These are phyloP conservation scores for Holacanthella duospinosa DNA, from an alignment of 2,888 invertebrate genomes.

Conservation along the genomic window DNA sequence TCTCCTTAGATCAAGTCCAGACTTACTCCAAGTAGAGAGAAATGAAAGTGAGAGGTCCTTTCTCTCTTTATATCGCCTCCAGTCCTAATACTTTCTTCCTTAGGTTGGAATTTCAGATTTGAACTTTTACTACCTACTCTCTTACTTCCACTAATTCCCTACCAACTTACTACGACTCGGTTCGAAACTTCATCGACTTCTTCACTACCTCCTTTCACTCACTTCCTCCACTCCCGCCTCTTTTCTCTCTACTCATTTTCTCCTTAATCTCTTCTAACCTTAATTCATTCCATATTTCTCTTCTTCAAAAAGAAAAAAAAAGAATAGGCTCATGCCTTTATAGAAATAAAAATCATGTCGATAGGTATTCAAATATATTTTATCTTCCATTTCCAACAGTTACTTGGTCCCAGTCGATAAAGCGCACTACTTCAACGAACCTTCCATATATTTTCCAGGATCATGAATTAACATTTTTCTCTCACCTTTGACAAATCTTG, in stretches of 20 bases:
- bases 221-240: not conserved
- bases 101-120: conserved; percentile 7
- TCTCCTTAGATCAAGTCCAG: too few relatives aligned
- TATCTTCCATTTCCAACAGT: too few relatives aligned
- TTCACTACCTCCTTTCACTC: not conserved
- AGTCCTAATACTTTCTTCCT: conserved; percentile 7
- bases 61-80: conserved; percentile 9
- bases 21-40: not conserved
- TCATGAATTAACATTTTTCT: too few relatives aligned
- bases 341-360: too few relatives aligned
- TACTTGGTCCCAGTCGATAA: too few relatives aligned
- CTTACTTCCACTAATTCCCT: conserved; percentile 9
- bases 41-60: not conserved
- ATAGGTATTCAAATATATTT: too few relatives aligned
- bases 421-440: too few relatives aligned
- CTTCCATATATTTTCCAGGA: too few relatives aligned
- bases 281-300: not conserved
- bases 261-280: not conserved
- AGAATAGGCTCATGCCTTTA: too few relatives aligned
- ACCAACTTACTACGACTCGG: not conserved
- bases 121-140: conserved; percentile 9
- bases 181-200: not conserved
- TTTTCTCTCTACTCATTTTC: not conserved
- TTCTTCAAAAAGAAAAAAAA: too few relatives aligned
- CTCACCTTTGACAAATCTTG: too few relatives aligned